Conservation (phyloP, 1,140 invertebrate species). For the Ooceraea biroi region DNA sequence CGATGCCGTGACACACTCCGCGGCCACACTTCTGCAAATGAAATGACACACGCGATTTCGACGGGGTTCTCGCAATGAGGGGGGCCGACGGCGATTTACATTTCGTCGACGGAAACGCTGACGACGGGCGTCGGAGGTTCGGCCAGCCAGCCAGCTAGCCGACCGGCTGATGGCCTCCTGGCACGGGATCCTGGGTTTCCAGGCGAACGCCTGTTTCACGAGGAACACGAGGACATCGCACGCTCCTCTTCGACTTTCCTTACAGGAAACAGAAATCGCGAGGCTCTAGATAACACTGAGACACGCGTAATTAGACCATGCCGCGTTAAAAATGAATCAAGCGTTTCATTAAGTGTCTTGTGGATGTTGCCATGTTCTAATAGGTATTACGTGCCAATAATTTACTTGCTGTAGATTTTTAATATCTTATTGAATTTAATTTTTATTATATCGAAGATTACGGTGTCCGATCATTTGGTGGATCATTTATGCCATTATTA, state of each 20-base stretch:
- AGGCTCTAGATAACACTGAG: slow-evolving; percentile 4
- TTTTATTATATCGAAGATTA: too few relatives aligned
- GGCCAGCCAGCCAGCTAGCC: slow-evolving; percentile 61
- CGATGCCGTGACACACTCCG: slow-evolving; percentile 68
- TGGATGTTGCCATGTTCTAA: too few relatives aligned
- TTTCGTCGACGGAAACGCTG: slow-evolving; percentile 66
- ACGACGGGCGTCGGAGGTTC: slow-evolving; percentile 36
- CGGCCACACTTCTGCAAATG: slow-evolving; percentile 77
- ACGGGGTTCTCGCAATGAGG: slow-evolving; percentile 66
- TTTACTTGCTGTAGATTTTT: too few relatives aligned
- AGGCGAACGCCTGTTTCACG: slow-evolving; percentile 68
- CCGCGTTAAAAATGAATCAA: slow-evolving; percentile 1
- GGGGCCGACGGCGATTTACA: slow-evolving; percentile 73
- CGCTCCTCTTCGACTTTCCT: slow-evolving; percentile 1
- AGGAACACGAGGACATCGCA: slow-evolving; percentile 59
- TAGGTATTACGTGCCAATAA: too few relatives aligned
- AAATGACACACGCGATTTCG: slow-evolving; percentile 82
- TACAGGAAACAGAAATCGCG: slow-evolving; percentile 28
- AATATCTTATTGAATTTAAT: too few relatives aligned
- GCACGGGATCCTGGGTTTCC: slow-evolving; percentile 82
- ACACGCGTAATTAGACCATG: not conserved
- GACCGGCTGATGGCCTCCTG: slow-evolving; percentile 80
- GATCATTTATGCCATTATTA: too few relatives aligned
- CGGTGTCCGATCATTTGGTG: too few relatives aligned
- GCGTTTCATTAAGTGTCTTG: not conserved